phyloP scores from a whole-genome alignment of 2,113 vertebrate species.

The Alligator mississippiensis region DNA sequence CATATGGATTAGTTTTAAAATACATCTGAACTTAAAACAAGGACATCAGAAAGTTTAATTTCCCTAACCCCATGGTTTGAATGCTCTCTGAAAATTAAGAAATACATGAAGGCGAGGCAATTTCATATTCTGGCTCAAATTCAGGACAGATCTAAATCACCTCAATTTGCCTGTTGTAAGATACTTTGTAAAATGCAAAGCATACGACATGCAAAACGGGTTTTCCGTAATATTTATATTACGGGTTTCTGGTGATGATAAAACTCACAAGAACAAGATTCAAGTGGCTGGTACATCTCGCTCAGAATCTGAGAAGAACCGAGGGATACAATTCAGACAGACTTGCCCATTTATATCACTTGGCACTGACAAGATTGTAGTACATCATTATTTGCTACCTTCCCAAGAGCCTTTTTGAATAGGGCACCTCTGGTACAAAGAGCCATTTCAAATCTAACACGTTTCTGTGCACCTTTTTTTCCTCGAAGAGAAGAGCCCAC shows the following conservation, averaged over 20 bases:
- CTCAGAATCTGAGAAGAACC: background rate
- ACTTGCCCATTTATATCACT: accelerated
- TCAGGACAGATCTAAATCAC: background rate
- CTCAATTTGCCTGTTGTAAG: background rate
- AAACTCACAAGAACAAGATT: accelerated
- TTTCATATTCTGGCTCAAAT: accelerated
- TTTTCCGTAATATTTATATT: background rate
- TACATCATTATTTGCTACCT: background rate
- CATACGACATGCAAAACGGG: accelerated
- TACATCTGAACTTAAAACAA: background rate
- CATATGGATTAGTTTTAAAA: background rate
- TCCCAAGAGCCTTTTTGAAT: background rate
- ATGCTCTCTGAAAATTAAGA: background rate
- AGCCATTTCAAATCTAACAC: accelerated
- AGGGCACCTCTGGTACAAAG: accelerated
- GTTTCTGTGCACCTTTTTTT: accelerated
- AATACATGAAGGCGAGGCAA: accelerated
- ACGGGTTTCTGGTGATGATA: accelerated
- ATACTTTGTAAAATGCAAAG: accelerated
- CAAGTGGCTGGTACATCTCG: background rate
- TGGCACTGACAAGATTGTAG: accelerated
- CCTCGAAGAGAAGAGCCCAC: accelerated
- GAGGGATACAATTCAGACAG: accelerated
- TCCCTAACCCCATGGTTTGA: accelerated
- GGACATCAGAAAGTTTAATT: accelerated